Percentiles rank a stretch among this genome's conserved stretches.
Conservation (phyloP, 2,113 vertebrate genomes). For the Pseudopodoces humilis region DNA sequence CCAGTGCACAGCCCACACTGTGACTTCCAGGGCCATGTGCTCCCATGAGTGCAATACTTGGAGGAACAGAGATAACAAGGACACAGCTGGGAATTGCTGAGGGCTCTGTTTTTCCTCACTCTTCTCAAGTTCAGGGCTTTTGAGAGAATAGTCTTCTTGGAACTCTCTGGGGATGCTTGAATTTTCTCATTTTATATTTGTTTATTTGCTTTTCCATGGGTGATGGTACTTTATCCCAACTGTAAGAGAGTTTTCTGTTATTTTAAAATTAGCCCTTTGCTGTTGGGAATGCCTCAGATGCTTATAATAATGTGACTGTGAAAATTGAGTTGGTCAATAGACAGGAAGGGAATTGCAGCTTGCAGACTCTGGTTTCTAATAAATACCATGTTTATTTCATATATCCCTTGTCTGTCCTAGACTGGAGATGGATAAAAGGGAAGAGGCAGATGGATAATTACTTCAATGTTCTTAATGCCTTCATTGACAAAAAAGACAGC, state of each 20-base stretch:
- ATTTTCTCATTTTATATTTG: neutral
- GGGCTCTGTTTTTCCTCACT: neutral
- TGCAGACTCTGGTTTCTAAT: neutral
- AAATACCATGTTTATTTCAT: neutral
- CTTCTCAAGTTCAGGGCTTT: neutral
- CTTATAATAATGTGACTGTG: neutral
- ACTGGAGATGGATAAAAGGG: conserved; percentile 91
- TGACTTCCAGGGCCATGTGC: neutral
- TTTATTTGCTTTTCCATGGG: neutral
- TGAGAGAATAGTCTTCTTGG: neutral
- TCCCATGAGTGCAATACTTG: neutral
- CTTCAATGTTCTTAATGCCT: conserved; percentile 89
- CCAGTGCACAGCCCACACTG: neutral
- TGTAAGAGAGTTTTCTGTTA: neutral
- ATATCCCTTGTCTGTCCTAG: conserved; percentile 59
- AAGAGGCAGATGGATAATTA: conserved; percentile 88
- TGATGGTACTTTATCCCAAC: neutral
- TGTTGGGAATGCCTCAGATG: neutral
- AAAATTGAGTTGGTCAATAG: neutral
- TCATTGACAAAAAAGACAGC: conserved; percentile 97
- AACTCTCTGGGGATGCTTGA: neutral
- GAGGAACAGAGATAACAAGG: neutral
- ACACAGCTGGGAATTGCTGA: neutral
- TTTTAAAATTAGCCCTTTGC: neutral
- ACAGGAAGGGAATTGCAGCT: neutral